Conservation (phyloP, 2,113 vertebrate genomes). For the Microtus pennsylvanicus region DNA sequence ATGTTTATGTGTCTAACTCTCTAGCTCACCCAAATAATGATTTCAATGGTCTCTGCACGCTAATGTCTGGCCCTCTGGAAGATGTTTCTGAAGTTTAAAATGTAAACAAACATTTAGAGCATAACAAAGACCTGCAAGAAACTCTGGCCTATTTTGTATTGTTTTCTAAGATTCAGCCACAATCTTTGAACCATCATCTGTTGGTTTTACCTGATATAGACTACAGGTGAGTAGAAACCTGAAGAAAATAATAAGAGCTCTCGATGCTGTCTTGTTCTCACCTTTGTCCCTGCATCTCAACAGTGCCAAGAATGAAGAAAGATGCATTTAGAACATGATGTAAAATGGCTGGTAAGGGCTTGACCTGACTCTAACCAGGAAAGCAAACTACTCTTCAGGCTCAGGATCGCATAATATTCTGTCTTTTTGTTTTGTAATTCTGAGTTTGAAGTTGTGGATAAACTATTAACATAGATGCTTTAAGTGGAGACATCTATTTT, state of each 20-base stretch:
- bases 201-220: conserved; percentile 15
- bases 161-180: neutral
- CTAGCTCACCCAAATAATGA: neutral
- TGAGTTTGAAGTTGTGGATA: neutral
- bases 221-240: conserved; percentile 29
- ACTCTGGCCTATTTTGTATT: neutral
- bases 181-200: neutral
- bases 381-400: neutral
- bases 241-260: neutral
- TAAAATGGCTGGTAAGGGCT: neutral
- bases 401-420: neutral
- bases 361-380: neutral
- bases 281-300: neutral
- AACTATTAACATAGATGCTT: neutral
- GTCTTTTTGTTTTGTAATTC: conserved; percentile 8
- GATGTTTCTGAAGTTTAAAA: conserved; percentile 19
- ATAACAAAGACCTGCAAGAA: neutral
- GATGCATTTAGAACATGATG: neutral
- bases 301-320: neutral
- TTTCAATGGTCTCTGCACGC: conserved; percentile 17
- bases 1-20: conserved; percentile 51
- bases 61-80: neutral
- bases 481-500: neutral
- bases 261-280: neutral
- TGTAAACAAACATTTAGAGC: neutral